phyloP scores from a whole-genome alignment of 2,113 vertebrate species.

The Macquaria ambigua region DNA sequence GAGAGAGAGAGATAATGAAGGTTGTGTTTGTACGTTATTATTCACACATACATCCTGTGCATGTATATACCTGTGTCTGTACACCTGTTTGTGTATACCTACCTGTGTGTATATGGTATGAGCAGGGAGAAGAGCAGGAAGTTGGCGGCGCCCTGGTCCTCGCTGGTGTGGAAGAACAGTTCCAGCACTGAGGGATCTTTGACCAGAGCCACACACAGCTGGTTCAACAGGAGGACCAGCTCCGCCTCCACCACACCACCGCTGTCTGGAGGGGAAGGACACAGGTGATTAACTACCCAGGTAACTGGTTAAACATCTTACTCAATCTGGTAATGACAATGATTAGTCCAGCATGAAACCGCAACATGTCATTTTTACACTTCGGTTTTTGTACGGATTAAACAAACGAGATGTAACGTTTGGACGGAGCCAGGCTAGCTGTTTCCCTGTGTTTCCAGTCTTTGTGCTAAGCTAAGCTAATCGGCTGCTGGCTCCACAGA shows the following conservation, averaged over 20 bases:
- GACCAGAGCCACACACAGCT: conserved; percentile 92
- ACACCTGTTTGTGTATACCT: conserved; percentile 31
- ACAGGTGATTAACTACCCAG: neutral
- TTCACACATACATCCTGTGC: neutral
- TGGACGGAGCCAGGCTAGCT: neutral
- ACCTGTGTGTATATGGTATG: conserved; percentile 94
- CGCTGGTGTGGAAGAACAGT: conserved; percentile 96
- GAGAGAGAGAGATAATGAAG: neutral
- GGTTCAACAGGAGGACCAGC: conserved; percentile 90
- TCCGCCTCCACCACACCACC: conserved; percentile 87
- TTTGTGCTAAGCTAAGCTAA: conserved; percentile 1
- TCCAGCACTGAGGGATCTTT: conserved; percentile 94
- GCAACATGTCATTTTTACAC: too few relatives aligned
- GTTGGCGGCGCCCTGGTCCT: conserved; percentile 96
- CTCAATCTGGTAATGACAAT: too few relatives aligned
- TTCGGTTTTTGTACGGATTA: too few relatives aligned
- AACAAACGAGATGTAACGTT: too few relatives aligned
- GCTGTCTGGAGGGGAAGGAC: conserved; percentile 26
- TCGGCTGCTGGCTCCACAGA: neutral
- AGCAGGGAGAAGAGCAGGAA: conserved; percentile 97
- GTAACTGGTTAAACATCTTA: conserved; percentile 10
- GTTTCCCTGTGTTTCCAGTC: neutral
- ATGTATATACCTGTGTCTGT: too few relatives aligned
- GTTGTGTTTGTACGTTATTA: too few relatives aligned
- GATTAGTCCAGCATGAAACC: too few relatives aligned